Conservation (phyloP, 1,140 invertebrate genomes). For the Pseudomyrmex sp. region DNA sequence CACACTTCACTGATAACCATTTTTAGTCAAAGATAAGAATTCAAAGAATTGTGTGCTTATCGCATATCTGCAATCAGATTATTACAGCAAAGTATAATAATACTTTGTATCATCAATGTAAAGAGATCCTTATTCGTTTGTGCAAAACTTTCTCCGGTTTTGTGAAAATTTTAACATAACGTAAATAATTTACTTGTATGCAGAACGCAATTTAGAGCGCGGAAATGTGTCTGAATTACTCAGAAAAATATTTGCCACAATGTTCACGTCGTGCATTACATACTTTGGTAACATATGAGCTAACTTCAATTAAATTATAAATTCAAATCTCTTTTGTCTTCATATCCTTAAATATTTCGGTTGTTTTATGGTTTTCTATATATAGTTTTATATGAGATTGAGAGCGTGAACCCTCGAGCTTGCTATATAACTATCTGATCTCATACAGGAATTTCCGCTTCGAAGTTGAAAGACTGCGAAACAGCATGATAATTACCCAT, state of each 20-base stretch:
- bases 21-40: slow-evolving; percentile 20
- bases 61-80: neutral
- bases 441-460: slow-evolving; percentile 9
- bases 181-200: neutral
- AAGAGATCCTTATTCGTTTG: neutral
- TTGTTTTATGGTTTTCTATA: neutral
- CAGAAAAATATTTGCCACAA: neutral
- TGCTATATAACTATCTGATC: neutral
- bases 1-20: slow-evolving; percentile 23
- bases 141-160: neutral
- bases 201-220: slow-evolving; percentile 21
- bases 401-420: neutral
- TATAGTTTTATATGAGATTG: neutral
- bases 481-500: slow-evolving; percentile 25
- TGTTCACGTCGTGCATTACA: neutral
- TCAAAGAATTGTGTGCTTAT: neutral
- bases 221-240: neutral
- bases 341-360: neutral
- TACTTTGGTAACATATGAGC: neutral
- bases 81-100: neutral
- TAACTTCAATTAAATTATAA: slow-evolving; percentile 19
- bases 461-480: neutral
- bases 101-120: neutral
- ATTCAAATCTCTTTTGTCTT: neutral
- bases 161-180: neutral